phyloP scores from a whole-genome alignment of 2,888 invertebrate genomes.

The Caenorhabditis angaria region DNA sequence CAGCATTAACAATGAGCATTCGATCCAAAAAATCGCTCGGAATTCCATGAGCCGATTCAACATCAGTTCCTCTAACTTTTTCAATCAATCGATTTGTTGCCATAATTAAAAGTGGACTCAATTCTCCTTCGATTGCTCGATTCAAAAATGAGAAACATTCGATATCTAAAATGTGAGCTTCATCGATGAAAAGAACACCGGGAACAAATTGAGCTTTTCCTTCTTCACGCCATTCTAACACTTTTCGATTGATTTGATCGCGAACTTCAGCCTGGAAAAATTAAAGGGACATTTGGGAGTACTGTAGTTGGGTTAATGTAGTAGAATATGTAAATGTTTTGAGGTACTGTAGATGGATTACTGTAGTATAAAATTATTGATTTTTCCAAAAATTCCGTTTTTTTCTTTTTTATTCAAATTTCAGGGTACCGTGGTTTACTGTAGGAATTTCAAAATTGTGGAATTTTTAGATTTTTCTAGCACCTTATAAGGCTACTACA shows the following conservation, averaged over 20 bases:
- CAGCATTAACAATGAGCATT: conserved; percentile 78
- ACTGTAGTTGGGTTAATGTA: too few relatives aligned
- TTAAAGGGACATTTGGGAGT: too few relatives aligned
- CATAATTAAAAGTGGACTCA: conserved; percentile 97
- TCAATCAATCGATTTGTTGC: conserved; percentile 85
- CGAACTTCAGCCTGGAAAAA: conserved; percentile 82
- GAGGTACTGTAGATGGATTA: too few relatives aligned
- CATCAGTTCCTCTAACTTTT: conserved; percentile 90
- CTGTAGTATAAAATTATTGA: too few relatives aligned
- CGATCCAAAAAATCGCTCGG: conserved; percentile 91
- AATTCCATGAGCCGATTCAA: conserved; percentile 94
- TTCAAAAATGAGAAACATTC: conserved; percentile 98
- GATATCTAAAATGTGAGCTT: conserved; percentile 94
- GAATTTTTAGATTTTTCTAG: too few relatives aligned
- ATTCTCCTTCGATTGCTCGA: conserved; percentile 91
- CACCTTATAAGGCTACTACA: too few relatives aligned
- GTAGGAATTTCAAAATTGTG: too few relatives aligned
- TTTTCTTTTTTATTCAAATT: too few relatives aligned
- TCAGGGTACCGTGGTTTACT: too few relatives aligned
- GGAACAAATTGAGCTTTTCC: conserved; percentile 99
- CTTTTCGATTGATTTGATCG: conserved; percentile 96
- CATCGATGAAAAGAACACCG: conserved; percentile 78
- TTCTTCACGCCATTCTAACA: conserved; percentile 98
- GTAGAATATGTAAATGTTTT: too few relatives aligned
- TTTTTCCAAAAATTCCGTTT: too few relatives aligned